Base-by-base conservation (phyloP, 2,888 invertebrate genomes). In the Petrolisthes cinctipes region DNA sequence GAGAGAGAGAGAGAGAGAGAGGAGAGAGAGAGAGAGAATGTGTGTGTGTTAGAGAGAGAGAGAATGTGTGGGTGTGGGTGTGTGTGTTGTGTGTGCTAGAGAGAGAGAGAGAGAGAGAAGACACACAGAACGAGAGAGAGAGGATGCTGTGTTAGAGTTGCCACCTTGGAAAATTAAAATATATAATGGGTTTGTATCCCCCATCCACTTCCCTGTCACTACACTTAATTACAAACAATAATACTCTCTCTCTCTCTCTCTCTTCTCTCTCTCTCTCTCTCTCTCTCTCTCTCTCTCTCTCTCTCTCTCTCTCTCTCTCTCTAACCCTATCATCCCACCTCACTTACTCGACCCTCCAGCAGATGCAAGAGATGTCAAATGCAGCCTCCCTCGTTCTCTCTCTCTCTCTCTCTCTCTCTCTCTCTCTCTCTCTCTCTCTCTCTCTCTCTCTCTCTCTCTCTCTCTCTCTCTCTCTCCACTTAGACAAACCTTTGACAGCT, bases 391-490 rank as follows among this genome's bases (percentile, higher is more conserved):
- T n/a, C n/a, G n/a, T n/a, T n/a, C n/a, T n/a, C n/a, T n/a, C n/a
- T n/a, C n/a, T n/a, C n/a, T 75, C 75, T 75, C 75, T 75, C 75
- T 75, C 14, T 20, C 75, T 75, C 75, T 75, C 14, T 75, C 75
- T 75, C 75, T 75, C 75, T 75, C 75, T 75, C 14, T 75, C 75
- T 75, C 75, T 75, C 6, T 75, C 75, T 75, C 75, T 75, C 75
- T 75, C 75, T 75, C 75, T 75, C 75, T 75, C 75, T 23, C 5
- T 76, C 76, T 76, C 11, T 76, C 5, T 76, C 76, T 51, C 6
- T 17, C 20, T 51, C 76, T 76, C 53, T 76, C 76, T n/a, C n/a
- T n/a, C n/a, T n/a, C n/a, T n/a, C n/a, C n/a, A n/a, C n/a, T n/a
- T n/a, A n/a, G n/a, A n/a, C 23, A 4, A 5, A n/a, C n/a, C n/a